Percentiles rank a stretch among this genome's conserved stretches.
Conservation (phyloP, 2,888 invertebrate genomes). For the Drosophila fulvimacula region DNA sequence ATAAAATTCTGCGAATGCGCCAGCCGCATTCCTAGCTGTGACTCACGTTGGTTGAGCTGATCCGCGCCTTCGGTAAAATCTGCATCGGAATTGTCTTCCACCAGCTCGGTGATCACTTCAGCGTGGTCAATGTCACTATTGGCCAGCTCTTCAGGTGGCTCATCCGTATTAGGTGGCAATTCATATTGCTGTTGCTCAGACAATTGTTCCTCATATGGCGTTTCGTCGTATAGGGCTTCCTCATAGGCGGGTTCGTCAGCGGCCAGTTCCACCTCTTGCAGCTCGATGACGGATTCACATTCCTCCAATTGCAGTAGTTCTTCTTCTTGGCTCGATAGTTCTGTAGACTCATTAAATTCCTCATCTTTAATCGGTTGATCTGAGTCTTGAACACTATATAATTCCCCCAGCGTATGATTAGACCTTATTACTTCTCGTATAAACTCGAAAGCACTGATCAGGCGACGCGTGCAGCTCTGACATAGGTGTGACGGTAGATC, state of each 20-base stretch:
- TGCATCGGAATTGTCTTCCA: conserved; percentile 16
- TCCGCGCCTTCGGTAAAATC: conserved; percentile 11
- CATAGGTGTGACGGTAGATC: conserved; percentile 73
- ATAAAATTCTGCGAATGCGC: conserved; percentile 39
- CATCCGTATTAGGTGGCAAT: not conserved
- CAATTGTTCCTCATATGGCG: not conserved
- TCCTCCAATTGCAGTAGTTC: conserved; percentile 23
- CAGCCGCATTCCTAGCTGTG: conserved; percentile 68
- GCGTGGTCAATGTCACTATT: conserved; percentile 3
- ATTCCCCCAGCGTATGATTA: conserved; percentile 60
- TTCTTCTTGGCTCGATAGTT: conserved; percentile 10
- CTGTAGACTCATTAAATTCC: conserved; percentile 9
- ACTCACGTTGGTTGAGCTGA: conserved; percentile 24
- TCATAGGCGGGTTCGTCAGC: not conserved
- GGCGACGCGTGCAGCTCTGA: conserved; percentile 71
- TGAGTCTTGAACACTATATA: conserved; percentile 17
- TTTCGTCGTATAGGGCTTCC: not conserved
- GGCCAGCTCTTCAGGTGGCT: not conserved
- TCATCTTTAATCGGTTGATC: conserved; percentile 15
- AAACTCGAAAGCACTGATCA: conserved; percentile 80
- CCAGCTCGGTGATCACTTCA: conserved; percentile 11
- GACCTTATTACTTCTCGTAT: conserved; percentile 75
- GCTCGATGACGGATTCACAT: conserved; percentile 33
- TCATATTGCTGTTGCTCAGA: not conserved
- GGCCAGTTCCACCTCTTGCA: conserved; percentile 23